Evolutionary conservation across 2,888 invertebrate genomes (phyloP).

Genomic region (Sinotaia quadrata): DNA sequence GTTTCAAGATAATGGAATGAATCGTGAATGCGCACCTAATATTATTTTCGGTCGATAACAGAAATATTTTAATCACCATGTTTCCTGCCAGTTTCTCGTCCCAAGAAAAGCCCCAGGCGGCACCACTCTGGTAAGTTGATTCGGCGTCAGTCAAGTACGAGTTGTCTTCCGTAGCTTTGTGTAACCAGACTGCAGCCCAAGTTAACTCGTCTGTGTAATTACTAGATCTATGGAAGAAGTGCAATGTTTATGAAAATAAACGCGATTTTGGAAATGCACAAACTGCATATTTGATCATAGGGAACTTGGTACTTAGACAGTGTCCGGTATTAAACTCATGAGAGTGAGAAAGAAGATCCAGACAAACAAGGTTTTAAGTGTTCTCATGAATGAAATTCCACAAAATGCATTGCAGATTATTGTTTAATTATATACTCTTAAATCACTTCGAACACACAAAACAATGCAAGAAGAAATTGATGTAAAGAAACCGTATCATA

Average conservation of each 20-base stretch:
- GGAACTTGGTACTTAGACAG: background rate
- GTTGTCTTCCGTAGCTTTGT: constrained; percentile 55
- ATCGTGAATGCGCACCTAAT: background rate
- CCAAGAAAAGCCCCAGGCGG: constrained; percentile 62
- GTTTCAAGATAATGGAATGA: background rate
- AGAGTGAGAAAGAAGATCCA: too few relatives aligned
- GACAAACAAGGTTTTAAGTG: too few relatives aligned
- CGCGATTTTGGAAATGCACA: background rate
- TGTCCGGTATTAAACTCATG: too few relatives aligned
- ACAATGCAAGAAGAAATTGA: too few relatives aligned
- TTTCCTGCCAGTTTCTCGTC: constrained; percentile 57
- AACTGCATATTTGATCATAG: background rate
- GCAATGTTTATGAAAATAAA: too few relatives aligned
- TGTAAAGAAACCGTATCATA: too few relatives aligned
- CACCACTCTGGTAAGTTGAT: constrained; percentile 40
- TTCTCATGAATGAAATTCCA: too few relatives aligned
- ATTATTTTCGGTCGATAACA: background rate
- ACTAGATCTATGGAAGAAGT: constrained; percentile 27
- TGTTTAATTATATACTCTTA: too few relatives aligned
- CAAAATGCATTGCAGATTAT: too few relatives aligned
- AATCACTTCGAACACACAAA: too few relatives aligned
- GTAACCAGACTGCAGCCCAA: constrained; percentile 64
- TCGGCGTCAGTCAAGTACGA: constrained; percentile 54
- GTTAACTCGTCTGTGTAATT: constrained; percentile 54
- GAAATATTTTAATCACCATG: constrained; percentile 33